These are phyloP conservation scores for Semaprochilodus insignis DNA, from an alignment of 2,797 vertebrate species.

Conservation along the genomic window DNA sequence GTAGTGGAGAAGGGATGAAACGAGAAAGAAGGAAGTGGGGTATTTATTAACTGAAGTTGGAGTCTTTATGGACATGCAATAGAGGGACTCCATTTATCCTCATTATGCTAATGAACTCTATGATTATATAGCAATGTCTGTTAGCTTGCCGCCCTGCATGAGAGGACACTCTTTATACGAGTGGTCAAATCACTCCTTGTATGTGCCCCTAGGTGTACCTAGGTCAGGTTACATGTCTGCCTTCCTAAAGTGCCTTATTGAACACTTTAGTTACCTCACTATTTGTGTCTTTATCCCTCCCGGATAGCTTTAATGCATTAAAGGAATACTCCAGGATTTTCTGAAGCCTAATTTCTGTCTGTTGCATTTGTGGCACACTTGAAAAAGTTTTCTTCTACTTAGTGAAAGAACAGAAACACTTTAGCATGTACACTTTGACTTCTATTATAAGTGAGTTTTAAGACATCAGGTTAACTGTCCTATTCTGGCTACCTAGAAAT, in stretches of 20 bases:
- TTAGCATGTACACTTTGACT: no score
- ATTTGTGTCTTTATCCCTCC: background rate
- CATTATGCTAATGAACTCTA: constrained; percentile 16
- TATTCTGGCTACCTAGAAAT: background rate
- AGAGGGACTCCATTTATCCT: constrained; percentile 2
- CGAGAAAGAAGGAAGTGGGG: background rate
- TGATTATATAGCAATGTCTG: background rate
- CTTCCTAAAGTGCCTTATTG: background rate
- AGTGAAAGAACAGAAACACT: no score
- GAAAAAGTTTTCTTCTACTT: no score
- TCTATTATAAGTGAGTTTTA: no score
- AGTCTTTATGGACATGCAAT: background rate
- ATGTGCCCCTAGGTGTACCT: background rate
- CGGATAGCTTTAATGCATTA: background rate
- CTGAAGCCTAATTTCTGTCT: background rate
- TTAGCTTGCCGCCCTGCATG: background rate
- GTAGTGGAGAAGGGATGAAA: background rate
- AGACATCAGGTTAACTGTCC: background rate
- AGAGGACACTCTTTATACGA: constrained; percentile 15
- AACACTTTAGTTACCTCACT: background rate
- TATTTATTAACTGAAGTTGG: constrained; percentile 5
- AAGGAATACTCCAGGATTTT: background rate
- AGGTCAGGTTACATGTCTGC: background rate
- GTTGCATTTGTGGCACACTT: background rate
- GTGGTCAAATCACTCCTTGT: background rate